Evolutionary conservation across 2,113 vertebrate species (phyloP).

Genomic region (Mus spicilegus): DNA sequence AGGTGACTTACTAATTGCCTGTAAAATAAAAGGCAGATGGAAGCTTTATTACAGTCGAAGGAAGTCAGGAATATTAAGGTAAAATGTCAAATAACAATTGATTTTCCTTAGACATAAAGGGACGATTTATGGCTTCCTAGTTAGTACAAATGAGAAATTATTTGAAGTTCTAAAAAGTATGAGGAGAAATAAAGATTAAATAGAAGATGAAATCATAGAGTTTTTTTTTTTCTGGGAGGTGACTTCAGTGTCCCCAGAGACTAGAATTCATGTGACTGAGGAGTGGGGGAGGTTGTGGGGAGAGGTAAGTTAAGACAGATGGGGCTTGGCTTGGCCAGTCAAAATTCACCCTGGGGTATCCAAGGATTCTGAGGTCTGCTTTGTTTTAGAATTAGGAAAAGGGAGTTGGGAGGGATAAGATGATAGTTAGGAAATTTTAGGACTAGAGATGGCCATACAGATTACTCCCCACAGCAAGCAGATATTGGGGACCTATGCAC

Average conservation of each 20-base stretch:
- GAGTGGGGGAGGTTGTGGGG: no score
- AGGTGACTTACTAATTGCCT: slow-evolving; percentile 86
- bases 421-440: neutral
- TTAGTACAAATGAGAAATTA: slow-evolving; percentile 83
- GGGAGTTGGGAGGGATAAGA: neutral
- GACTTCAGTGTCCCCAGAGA: slow-evolving; percentile 58
- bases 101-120: slow-evolving; percentile 85
- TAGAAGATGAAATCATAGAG: slow-evolving; percentile 83
- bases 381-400: neutral
- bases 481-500: neutral
- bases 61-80: slow-evolving; percentile 86
- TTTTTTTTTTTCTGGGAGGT: slow-evolving; percentile 26
- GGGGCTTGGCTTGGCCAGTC: neutral
- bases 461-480: neutral
- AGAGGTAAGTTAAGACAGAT: neutral
- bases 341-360: neutral
- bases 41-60: slow-evolving; percentile 85
- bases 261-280: slow-evolving; percentile 35
- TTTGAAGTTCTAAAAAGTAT: slow-evolving; percentile 82
- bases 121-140: slow-evolving; percentile 84
- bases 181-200: slow-evolving; percentile 83
- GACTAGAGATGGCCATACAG: neutral
- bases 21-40: slow-evolving; percentile 86
- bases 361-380: neutral
- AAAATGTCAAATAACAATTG: slow-evolving; percentile 86